Percentiles rank a stretch among this genome's conserved stretches.
Conservation (phyloP, 1,140 invertebrate genomes). For the Drosophila paulistorum region DNA sequence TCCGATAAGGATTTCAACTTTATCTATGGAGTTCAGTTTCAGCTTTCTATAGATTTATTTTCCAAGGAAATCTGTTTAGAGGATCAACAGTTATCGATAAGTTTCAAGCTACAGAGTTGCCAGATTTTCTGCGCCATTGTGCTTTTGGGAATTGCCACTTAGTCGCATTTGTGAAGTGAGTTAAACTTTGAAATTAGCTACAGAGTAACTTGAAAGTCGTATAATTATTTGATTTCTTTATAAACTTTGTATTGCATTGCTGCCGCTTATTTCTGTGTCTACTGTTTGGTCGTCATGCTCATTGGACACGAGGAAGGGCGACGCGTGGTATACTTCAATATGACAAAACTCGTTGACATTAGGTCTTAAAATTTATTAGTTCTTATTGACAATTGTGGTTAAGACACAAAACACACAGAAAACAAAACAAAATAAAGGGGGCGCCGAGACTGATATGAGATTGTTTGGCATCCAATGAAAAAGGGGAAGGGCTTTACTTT, state of each 20-base stretch:
- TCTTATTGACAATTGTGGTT: constrained; percentile 61
- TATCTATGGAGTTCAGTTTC: too few species aligned
- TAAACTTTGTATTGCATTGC: constrained; percentile 13
- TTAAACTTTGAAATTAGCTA: too few species aligned
- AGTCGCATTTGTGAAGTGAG: too few species aligned
- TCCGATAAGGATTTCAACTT: too few species aligned
- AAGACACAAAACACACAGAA: neutral
- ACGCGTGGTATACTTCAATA: constrained; percentile 24
- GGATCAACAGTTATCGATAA: too few species aligned
- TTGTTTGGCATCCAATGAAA: neutral
- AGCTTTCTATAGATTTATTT: too few species aligned
- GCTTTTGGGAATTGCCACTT: too few species aligned
- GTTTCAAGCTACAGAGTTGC: too few species aligned
- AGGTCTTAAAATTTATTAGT: constrained; percentile 75
- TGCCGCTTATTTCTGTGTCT: neutral
- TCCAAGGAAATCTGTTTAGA: too few species aligned
- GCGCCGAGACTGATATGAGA: neutral
- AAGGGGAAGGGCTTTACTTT: constrained; percentile 21
- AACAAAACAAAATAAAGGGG: neutral
- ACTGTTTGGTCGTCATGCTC: constrained; percentile 64
- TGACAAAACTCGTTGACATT: constrained; percentile 67
- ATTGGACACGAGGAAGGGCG: constrained; percentile 54
- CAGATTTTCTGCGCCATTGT: too few species aligned
- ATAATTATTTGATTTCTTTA: constrained; percentile 9
- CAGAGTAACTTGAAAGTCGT: neutral